These are phyloP conservation scores for Chloroclysta siterata DNA, from an alignment of 2,888 invertebrate genomes.

Conservation along the genomic window DNA sequence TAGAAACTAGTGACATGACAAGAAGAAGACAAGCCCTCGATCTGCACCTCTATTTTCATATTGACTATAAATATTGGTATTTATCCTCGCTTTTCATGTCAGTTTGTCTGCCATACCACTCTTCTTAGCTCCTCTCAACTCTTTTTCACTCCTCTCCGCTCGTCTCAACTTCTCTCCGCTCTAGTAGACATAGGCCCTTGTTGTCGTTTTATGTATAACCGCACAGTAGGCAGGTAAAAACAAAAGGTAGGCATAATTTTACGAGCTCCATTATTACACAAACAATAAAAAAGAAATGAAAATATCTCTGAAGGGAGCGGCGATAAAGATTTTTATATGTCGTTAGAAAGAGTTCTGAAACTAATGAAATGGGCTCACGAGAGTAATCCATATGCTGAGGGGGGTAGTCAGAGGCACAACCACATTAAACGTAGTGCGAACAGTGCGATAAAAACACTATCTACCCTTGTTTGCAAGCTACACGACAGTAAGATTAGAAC, in stretches of 20 bases:
- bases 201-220: not conserved
- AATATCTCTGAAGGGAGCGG: constrained; percentile 21
- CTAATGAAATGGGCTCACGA: not conserved
- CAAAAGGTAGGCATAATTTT: constrained; percentile 26
- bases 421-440: too few species aligned
- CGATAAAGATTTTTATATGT: constrained; percentile 20
- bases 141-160: not conserved
- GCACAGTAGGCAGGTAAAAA: constrained; percentile 11
- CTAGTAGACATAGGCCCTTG: not conserved
- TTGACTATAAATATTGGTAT: too few species aligned
- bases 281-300: constrained; percentile 27
- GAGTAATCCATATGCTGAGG: not conserved
- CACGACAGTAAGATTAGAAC: not conserved
- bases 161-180: not conserved
- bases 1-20: too few species aligned
- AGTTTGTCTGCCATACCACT: too few species aligned
- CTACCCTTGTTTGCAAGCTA: not conserved
- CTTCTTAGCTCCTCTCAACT: too few species aligned
- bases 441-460: too few species aligned
- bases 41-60: too few species aligned
- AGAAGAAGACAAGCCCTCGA: too few species aligned
- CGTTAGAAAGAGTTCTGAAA: constrained; percentile 9
- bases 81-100: too few species aligned
- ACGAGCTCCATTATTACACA: constrained; percentile 19
- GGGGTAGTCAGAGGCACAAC: too few species aligned